Conservation (phyloP, 1,140 invertebrate genomes). For the Paraescarpia echinospica region DNA sequence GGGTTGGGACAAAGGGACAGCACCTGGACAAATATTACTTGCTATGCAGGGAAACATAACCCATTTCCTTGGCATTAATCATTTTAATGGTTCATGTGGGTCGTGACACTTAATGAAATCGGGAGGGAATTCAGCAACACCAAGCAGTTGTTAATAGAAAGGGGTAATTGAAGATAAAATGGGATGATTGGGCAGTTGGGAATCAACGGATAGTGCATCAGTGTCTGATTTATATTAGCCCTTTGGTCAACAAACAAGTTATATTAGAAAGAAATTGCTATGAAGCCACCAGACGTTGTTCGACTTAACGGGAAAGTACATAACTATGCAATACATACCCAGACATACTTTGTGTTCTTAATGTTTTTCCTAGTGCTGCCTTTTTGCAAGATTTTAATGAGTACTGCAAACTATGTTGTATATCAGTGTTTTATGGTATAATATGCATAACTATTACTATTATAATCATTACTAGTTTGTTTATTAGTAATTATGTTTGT, state of each 20-base stretch:
- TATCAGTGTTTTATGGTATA: not conserved
- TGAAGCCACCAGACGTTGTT: too few relatives aligned
- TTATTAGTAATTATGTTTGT: not conserved
- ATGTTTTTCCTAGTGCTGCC: not conserved
- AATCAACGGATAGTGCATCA: not conserved
- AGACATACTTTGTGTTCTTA: not conserved
- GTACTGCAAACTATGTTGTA: not conserved
- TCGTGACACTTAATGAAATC: not conserved
- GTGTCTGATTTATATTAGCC: not conserved
- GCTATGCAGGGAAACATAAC: not conserved
- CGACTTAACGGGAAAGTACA: too few relatives aligned
- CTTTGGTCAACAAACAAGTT: not conserved
- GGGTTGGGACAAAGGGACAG: too few relatives aligned
- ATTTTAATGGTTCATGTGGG: too few relatives aligned
- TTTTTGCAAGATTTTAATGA: not conserved
- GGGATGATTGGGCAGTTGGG: not conserved
- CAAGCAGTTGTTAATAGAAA: not conserved
- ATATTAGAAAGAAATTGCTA: not conserved
- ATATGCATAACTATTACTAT: not conserved
- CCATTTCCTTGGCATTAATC: not conserved
- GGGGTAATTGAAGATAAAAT: not conserved
- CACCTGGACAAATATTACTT: not conserved
- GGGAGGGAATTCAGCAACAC: not conserved
- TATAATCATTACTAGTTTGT: not conserved
- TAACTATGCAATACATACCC: not conserved